phyloP scores from a whole-genome alignment of 2,888 invertebrate genomes.

The Brenthis hecate region DNA sequence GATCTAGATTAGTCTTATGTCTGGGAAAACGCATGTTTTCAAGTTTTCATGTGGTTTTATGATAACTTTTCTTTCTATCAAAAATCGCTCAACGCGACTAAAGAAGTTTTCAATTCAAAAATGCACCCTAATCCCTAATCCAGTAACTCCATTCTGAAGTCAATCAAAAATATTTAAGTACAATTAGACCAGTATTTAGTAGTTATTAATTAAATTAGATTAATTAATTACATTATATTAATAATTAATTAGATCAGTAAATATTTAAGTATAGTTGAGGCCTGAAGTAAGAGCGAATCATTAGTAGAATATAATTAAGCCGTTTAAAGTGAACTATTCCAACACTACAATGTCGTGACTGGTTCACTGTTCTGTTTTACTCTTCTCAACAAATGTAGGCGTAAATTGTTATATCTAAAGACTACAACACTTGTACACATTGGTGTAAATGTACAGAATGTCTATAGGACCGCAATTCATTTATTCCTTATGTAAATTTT shows the following conservation, averaged over 20 bases:
- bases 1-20: too few species aligned
- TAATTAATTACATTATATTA: too few species aligned
- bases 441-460: conserved; percentile 36
- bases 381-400: conserved; percentile 39
- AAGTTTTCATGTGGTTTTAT: too few species aligned
- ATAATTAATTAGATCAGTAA: neutral
- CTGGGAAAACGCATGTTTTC: too few species aligned
- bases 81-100: too few species aligned
- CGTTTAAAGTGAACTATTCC: conserved; percentile 24
- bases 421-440: conserved; percentile 37
- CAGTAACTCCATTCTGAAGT: neutral
- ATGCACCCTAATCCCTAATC: too few species aligned
- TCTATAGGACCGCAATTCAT: conserved; percentile 65
- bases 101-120: too few species aligned
- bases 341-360: conserved; percentile 32
- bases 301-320: conserved; percentile 25
- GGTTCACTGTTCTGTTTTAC: conserved; percentile 24
- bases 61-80: too few species aligned
- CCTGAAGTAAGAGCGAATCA: too few species aligned
- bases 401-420: conserved; percentile 43
- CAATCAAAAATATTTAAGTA: neutral
- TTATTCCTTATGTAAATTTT: conserved; percentile 78
- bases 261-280: too few species aligned
- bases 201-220: too few species aligned
- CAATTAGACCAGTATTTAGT: too few species aligned